Evolutionary conservation across 2,797 vertebrate species (phyloP), one percentile per base, ranked within the genome.

Genomic region (Cynodonichthys magdalenae): DNA sequence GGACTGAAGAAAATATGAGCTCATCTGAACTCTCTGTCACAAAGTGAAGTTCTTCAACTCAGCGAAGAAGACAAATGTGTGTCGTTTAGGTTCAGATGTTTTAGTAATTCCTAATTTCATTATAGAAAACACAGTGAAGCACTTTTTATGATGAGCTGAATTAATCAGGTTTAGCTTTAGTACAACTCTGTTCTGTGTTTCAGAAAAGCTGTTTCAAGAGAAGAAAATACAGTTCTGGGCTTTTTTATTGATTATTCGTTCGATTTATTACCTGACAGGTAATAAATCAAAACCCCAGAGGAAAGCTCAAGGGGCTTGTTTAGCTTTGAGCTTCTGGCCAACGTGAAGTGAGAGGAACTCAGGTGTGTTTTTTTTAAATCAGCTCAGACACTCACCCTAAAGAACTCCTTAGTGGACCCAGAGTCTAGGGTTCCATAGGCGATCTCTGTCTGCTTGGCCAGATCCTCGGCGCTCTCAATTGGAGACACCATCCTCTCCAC

Each of bases 401-500:
- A 99, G 91, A 99, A 99, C 93, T 99, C 97, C 95, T 99, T 99
- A 65, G 97, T 99, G 84, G 97, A 99, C 75, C 97, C 97, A 17
- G 97, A 99, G 92, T 99, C 97, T 91, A 99, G 88, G n/a, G 97
- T 99, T 71, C 97, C 97, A 62, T 99, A 99, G 73, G 97, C 97
- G 59, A 99, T 99, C 92, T 99, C 97, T 0, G 97, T 99, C 93
- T 99, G 97, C 73, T 99, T 99, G 77, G 97, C 97, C 83, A 99
- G 91, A 85, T 99, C 97, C 88, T 99, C 97, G 0, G 97, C 97
- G 6, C 96, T 96, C 89, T 99, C 97, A 66, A 99, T 99, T 6
- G 97, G 97, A 53, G 97, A 99, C 50, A 99, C 97, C 97, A 99
- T 99, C 87, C 97, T 95, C 86, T 99, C 97, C 93, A 99, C 97